These are phyloP conservation scores for Hydrolagus affinis DNA, from an alignment of 2,113 vertebrate genomes.

Conservation along the genomic window DNA sequence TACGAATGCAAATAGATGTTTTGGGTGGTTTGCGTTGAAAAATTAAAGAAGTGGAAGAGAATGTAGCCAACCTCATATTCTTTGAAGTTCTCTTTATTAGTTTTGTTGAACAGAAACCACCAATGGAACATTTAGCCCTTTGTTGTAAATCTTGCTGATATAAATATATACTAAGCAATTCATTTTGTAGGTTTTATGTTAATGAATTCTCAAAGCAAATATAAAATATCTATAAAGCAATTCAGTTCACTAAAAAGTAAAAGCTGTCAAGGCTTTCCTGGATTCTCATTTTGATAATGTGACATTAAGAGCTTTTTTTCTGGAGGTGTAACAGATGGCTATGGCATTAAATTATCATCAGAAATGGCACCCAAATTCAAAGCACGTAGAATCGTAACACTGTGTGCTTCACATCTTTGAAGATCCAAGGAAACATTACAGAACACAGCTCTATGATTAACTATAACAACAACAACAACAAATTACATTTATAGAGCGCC, in stretches of 20 bases:
- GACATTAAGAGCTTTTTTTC: not conserved
- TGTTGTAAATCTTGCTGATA: no score
- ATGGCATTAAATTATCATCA: not conserved
- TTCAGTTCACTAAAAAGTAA: not conserved
- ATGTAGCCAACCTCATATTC: not conserved
- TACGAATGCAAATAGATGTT: not conserved
- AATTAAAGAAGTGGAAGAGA: not conserved
- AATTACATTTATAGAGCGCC: no score
- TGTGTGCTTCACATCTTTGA: slow-evolving; percentile 4
- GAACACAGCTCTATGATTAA: no score
- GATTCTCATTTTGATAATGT: not conserved
- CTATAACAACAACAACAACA: no score
- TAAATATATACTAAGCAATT: no score
- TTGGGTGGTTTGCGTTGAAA: not conserved
- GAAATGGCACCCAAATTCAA: slow-evolving; percentile 14
- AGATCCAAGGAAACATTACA: no score
- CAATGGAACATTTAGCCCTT: not conserved
- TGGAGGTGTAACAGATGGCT: not conserved
- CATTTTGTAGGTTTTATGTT: no score
- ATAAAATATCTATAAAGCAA: not conserved
- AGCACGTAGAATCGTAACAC: slow-evolving; percentile 7
- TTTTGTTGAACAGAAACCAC: not conserved
- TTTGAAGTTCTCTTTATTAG: not conserved
- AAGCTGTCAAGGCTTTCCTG: not conserved
- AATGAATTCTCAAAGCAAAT: not conserved